phyloP scores from a whole-genome alignment of 2,888 invertebrate genomes.

The Hololepta plana region DNA sequence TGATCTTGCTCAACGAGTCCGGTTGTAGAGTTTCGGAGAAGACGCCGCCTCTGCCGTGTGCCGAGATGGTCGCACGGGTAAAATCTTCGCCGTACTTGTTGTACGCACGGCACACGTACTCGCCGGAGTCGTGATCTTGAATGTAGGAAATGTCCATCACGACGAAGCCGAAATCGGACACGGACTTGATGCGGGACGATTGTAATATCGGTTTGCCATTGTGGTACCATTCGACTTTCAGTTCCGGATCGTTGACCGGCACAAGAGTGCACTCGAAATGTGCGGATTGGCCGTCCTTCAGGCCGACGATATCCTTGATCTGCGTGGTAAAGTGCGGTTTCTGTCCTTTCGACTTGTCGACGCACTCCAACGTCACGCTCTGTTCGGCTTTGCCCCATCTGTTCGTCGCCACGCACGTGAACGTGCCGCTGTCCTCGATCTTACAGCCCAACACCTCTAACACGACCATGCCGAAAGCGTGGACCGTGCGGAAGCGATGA shows the following conservation, averaged over 20 bases:
- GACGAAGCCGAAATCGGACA: slow-evolving; percentile 90
- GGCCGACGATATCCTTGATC: slow-evolving; percentile 61
- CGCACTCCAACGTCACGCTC: slow-evolving; percentile 62
- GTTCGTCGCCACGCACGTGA: slow-evolving; percentile 77
- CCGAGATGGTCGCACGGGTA: slow-evolving; percentile 68
- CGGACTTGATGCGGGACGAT: slow-evolving; percentile 79
- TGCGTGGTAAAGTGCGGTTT: slow-evolving; percentile 80
- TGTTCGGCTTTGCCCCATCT: slow-evolving; percentile 80
- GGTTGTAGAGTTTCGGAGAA: slow-evolving; percentile 82
- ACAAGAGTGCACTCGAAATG: slow-evolving; percentile 91
- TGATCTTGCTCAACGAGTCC: slow-evolving; percentile 72
- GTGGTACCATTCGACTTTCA: slow-evolving; percentile 94
- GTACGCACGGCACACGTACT: slow-evolving; percentile 81
- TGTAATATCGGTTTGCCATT: slow-evolving; percentile 80
- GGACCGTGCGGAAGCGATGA: slow-evolving; percentile 80
- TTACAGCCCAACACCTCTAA: slow-evolving; percentile 90
- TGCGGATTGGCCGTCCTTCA: slow-evolving; percentile 84
- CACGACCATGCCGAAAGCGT: slow-evolving; percentile 95
- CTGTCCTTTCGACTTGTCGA: slow-evolving; percentile 70
- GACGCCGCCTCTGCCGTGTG: slow-evolving; percentile 70
- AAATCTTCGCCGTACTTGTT: slow-evolving; percentile 84
- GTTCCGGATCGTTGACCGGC: slow-evolving; percentile 84
- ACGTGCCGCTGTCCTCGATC: slow-evolving; percentile 79
- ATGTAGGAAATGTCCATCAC: slow-evolving; percentile 88
- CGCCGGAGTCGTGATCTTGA: slow-evolving; percentile 82